A percentile compares a stretch with the other conserved stretches of the same genome.
phyloP scores from a whole-genome alignment of 2,797 vertebrate genomes.

The Lagorchestes hirsutus region DNA sequence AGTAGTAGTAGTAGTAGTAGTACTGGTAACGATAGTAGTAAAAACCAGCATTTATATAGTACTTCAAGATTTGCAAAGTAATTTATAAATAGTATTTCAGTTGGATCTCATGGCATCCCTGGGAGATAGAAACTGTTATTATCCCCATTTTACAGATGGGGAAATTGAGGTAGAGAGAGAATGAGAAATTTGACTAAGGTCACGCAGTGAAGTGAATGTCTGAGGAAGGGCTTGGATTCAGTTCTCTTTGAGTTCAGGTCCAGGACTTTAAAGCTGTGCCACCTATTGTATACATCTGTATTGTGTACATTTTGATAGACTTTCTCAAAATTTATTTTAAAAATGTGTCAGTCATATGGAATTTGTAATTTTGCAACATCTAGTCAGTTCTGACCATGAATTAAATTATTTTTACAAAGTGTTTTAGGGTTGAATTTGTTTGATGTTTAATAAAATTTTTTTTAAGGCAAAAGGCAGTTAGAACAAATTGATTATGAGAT shows the following conservation, averaged over 20 bases:
- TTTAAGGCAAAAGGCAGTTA: background rate
- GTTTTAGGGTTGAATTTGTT: conserved; percentile 43
- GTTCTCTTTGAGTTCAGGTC: background rate
- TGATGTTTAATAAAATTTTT: conserved; percentile 48
- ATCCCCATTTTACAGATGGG: background rate
- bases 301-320: conserved; percentile 14
- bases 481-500: conserved; percentile 29
- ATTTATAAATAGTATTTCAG: background rate
- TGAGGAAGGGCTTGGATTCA: background rate
- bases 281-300: conserved; percentile 3
- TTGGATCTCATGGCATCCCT: background rate
- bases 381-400: background rate
- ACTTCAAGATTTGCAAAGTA: background rate
- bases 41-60: background rate
- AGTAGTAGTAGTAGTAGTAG: too few species aligned
- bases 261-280: background rate
- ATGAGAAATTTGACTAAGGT: background rate
- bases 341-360: background rate
- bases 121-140: background rate
- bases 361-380: conserved; percentile 29
- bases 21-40: background rate
- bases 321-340: conserved; percentile 50
- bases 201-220: background rate
- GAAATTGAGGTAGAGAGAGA: background rate
- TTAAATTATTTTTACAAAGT: conserved; percentile 26